Percentiles rank a stretch among this genome's conserved stretches.
Conservation (phyloP, 1,140 invertebrate species). For the Drosophila lowei region DNA sequence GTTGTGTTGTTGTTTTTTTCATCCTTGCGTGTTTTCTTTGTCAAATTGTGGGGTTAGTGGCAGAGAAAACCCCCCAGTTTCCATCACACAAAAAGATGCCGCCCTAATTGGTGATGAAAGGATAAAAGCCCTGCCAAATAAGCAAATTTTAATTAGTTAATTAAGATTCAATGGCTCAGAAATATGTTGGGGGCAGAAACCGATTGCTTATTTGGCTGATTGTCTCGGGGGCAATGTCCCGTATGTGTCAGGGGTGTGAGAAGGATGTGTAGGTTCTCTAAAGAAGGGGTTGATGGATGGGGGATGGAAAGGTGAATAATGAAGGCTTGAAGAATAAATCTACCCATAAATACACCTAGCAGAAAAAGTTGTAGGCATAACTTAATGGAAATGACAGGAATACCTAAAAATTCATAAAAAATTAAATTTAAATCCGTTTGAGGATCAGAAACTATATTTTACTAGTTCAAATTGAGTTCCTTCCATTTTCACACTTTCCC, state of each 20-base stretch:
- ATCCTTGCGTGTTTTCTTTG: constrained; percentile 23
- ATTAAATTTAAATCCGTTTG: no score
- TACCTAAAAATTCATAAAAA: no score
- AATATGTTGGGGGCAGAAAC: constrained; percentile 1
- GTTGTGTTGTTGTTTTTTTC: constrained; percentile 6
- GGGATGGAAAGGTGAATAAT: no score
- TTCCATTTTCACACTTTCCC: no score
- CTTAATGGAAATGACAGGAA: no score
- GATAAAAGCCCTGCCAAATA: background rate
- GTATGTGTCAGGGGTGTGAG: constrained; percentile 47
- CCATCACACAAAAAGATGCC: constrained; percentile 4
- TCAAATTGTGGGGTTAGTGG: constrained; percentile 28
- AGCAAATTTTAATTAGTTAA: constrained; percentile 59
- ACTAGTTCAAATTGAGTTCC: background rate
- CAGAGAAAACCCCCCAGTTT: constrained; percentile 12
- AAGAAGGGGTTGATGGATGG: background rate
- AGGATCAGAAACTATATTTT: no score
- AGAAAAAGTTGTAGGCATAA: no score
- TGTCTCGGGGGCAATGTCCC: constrained; percentile 37
- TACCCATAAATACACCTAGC: no score
- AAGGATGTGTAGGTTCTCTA: background rate
- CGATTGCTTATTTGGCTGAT: constrained; percentile 47
- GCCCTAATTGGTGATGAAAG: background rate
- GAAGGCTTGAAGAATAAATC: background rate
- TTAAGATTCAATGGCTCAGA: constrained; percentile 49